phyloP scores from a whole-genome alignment of 2,888 invertebrate genomes.

The Nomada hirtipes region DNA sequence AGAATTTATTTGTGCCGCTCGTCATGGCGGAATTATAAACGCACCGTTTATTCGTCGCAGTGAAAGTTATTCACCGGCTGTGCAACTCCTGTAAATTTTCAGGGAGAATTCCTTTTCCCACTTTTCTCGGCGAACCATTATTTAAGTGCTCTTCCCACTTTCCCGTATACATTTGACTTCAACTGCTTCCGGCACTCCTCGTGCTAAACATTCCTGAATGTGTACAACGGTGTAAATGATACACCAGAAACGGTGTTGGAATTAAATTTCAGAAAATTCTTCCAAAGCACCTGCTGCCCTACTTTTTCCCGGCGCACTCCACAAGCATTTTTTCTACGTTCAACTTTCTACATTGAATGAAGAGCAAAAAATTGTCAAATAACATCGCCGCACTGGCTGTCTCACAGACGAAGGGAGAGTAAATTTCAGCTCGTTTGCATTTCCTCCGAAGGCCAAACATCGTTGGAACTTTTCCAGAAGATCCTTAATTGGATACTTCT shows the following conservation, averaged over 20 bases:
- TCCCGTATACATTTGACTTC: conserved; percentile 31
- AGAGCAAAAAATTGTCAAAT: background rate
- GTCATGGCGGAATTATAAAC: too few relatives aligned
- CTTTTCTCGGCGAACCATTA: conserved; percentile 47
- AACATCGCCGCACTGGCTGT: background rate
- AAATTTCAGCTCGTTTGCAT: conserved; percentile 29
- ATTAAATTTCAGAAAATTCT: conserved; percentile 9
- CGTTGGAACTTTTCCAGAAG: conserved; percentile 23
- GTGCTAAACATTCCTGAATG: conserved; percentile 51
- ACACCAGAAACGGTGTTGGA: background rate
- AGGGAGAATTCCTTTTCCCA: conserved; percentile 27
- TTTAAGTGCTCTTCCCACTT: conserved; percentile 38
- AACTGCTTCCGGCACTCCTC: conserved; percentile 38
- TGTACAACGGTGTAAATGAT: conserved; percentile 15
- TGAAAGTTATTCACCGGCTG: conserved; percentile 34
- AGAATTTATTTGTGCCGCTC: background rate
- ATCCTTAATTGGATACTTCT: conserved; percentile 41
- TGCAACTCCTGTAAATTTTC: conserved; percentile 38
- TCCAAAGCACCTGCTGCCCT: background rate
- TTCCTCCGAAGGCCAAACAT: conserved; percentile 30
- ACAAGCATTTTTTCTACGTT: background rate
- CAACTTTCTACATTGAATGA: background rate
- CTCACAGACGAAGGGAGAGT: background rate
- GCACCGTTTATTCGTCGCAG: conserved; percentile 19
- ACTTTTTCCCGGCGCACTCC: too few relatives aligned